Evolutionary conservation across 2,113 vertebrate genomes (phyloP).

Genomic region (Coptodon rendalli): DNA sequence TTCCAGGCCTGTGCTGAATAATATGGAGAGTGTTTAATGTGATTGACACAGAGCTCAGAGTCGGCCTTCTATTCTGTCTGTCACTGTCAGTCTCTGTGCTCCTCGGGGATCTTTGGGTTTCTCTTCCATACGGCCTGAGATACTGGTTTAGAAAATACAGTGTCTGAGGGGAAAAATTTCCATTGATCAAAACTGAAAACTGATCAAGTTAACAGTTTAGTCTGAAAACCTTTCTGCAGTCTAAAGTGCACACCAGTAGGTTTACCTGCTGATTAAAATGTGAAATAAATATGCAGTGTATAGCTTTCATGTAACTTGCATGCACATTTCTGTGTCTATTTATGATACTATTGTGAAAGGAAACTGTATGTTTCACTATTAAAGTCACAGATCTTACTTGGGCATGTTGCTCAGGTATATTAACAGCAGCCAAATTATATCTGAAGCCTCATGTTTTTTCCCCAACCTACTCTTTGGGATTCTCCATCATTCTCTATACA

Average conservation of each 20-base stretch:
- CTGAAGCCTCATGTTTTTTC: background rate
- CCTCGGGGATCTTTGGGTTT: slow-evolving; percentile 6
- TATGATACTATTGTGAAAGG: background rate
- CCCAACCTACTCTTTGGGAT: background rate
- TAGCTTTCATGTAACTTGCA: background rate
- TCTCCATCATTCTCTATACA: background rate
- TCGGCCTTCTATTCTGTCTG: slow-evolving; percentile 17
- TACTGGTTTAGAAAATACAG: background rate
- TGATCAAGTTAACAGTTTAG: background rate
- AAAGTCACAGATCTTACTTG: background rate
- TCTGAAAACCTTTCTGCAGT: background rate
- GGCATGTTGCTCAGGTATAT: background rate
- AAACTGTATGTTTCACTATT: background rate
- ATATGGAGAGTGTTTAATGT: slow-evolving; percentile 32
- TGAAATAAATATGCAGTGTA: background rate
- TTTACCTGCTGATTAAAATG: background rate
- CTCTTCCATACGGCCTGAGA: background rate
- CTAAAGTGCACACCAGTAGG: background rate
- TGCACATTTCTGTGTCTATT: background rate
- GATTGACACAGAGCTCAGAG: slow-evolving; percentile 42
- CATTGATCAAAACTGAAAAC: background rate
- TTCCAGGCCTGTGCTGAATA: slow-evolving; percentile 20
- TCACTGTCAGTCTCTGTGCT: slow-evolving; percentile 32
- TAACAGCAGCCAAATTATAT: background rate
- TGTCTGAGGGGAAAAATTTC: background rate